These are phyloP conservation scores for Meteorus sp. DNA, from an alignment of 1,140 invertebrate species.

Conservation along the genomic window DNA sequence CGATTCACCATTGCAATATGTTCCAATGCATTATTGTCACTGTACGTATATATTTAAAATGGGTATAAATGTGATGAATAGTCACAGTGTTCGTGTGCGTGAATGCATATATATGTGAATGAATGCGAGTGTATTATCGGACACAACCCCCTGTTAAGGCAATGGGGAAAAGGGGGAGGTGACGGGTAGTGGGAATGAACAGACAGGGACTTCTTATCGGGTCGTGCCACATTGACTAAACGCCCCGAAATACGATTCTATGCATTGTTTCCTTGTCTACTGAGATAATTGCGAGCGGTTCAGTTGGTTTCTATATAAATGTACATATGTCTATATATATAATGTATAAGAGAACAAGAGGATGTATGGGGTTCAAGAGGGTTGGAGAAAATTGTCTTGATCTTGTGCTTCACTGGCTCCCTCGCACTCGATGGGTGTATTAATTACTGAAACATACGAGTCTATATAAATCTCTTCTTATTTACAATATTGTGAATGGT, in stretches of 20 bases:
- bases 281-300: slow-evolving; percentile 18
- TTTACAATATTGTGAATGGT: not conserved
- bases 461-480: slow-evolving; percentile 5
- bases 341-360: not conserved
- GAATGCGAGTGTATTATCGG: slow-evolving; percentile 10
- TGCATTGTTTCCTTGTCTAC: slow-evolving; percentile 43
- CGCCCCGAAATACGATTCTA: slow-evolving; percentile 50
- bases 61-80: too few relatives aligned
- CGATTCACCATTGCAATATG: slow-evolving; percentile 13
- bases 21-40: too few relatives aligned
- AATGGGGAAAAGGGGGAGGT: not conserved
- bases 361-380: slow-evolving; percentile 6
- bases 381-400: slow-evolving; percentile 17
- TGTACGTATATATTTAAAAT: not conserved
- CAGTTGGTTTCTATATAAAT: too few relatives aligned
- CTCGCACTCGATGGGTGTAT: not conserved
- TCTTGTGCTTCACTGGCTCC: slow-evolving; percentile 18
- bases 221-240: slow-evolving; percentile 47
- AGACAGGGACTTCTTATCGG: slow-evolving; percentile 43
- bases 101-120: slow-evolving; percentile 8
- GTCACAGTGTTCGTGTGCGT: not conserved
- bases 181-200: slow-evolving; percentile 13
- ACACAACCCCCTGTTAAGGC: slow-evolving; percentile 11
- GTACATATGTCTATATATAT: too few relatives aligned
- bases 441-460: slow-evolving; percentile 17